Conservation (phyloP, 1,140 invertebrate species). For the Dinoponera quadriceps region DNA sequence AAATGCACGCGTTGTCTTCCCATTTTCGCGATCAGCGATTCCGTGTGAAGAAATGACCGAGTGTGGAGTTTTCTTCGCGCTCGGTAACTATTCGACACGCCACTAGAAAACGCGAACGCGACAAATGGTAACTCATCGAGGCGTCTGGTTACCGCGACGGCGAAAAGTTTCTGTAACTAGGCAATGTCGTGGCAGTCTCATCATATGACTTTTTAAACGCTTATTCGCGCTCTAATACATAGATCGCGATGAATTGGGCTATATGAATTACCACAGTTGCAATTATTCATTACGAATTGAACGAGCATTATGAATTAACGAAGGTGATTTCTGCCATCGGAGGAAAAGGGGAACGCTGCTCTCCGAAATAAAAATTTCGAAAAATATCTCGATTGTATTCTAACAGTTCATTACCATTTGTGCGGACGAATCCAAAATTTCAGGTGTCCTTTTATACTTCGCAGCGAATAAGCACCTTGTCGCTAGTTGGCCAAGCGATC, state of each 20-base stretch:
- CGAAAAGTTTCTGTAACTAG: too few relatives aligned
- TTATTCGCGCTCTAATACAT: background rate
- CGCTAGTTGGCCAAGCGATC: too few relatives aligned
- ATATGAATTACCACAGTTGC: background rate
- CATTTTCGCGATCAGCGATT: constrained; percentile 11
- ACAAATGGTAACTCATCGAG: background rate
- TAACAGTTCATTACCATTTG: constrained; percentile 16
- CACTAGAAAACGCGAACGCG: background rate
- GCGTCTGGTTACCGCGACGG: background rate
- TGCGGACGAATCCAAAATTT: constrained; percentile 9
- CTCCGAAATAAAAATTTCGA: background rate
- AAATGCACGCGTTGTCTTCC: constrained; percentile 20
- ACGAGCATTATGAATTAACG: too few relatives aligned
- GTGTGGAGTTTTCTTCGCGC: background rate
- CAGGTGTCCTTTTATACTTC: background rate
- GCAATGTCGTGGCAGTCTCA: too few relatives aligned
- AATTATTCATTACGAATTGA: background rate
- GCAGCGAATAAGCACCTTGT: background rate
- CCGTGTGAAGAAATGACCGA: too few relatives aligned
- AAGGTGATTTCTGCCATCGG: background rate
- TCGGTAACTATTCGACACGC: background rate
- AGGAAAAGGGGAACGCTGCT: background rate
- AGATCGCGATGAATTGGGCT: background rate
- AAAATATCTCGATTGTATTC: background rate
- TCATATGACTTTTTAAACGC: constrained; percentile 17